Percentiles rank a stretch among this genome's conserved stretches.
These are phyloP conservation scores for Oreochromis mossambicus DNA, from an alignment of 2,797 vertebrate genomes.

Conservation along the genomic window DNA sequence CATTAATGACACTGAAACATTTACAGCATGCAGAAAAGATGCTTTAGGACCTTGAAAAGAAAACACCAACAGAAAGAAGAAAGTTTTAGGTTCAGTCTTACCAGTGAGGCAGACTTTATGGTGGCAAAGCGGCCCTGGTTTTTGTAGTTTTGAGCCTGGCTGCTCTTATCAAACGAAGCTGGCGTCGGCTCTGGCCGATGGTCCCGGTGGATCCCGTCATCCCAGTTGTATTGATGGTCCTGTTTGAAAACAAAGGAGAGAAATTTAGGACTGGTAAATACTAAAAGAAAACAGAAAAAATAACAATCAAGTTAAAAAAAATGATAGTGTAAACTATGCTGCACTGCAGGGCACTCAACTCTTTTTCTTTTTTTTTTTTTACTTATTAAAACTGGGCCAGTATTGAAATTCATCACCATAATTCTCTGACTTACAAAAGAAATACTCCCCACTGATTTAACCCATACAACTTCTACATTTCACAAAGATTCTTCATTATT, in stretches of 20 bases:
- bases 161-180: slow-evolving; percentile 87
- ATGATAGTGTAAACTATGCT: background rate
- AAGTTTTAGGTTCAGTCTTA: slow-evolving; percentile 67
- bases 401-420: background rate
- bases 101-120: slow-evolving; percentile 98
- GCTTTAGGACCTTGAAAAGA: background rate
- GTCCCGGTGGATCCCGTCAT: slow-evolving; percentile 92
- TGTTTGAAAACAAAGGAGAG: slow-evolving; percentile 65
- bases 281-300: background rate
- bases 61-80: background rate
- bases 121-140: slow-evolving; percentile 97
- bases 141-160: slow-evolving; percentile 91
- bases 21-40: background rate
- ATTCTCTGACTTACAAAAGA: background rate
- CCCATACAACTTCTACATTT: background rate
- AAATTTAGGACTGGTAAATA: background rate
- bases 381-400: background rate
- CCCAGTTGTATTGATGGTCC: slow-evolving; percentile 96
- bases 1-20: background rate
- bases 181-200: slow-evolving; percentile 87
- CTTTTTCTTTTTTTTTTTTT: background rate
- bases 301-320: background rate
- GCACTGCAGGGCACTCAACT: background rate
- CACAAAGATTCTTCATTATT: slow-evolving; percentile 10
- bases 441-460: background rate